Evolutionary conservation across 2,113 vertebrate genomes (phyloP).

Genomic region (Egretta garzetta): DNA sequence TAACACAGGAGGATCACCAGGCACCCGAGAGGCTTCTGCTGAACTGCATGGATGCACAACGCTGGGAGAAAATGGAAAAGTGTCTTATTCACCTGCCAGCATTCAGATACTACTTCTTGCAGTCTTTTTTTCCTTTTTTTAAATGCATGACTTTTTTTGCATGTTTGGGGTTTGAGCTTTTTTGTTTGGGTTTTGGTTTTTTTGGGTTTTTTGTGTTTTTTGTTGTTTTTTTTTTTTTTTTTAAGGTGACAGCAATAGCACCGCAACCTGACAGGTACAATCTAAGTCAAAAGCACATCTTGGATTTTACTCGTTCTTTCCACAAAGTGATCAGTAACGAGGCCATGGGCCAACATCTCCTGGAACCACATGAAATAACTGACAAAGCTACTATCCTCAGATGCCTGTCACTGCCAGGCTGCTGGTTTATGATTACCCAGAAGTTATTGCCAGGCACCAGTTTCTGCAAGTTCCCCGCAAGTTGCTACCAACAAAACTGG

Average conservation of each 20-base stretch:
- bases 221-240: no score
- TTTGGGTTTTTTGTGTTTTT: no score
- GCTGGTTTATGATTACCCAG: neutral
- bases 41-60: fast-evolving
- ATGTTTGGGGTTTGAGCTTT: neutral
- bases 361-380: neutral
- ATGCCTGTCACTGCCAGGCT: neutral
- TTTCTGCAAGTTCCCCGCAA: neutral
- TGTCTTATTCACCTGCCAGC: neutral
- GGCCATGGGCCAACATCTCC: neutral
- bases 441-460: neutral
- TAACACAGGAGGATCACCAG: neutral
- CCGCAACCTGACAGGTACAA: neutral
- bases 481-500: neutral
- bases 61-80: neutral
- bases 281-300: neutral
- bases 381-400: neutral
- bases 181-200: neutral
- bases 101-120: neutral
- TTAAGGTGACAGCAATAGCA: neutral
- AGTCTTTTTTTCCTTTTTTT: no score
- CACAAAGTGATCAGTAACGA: neutral
- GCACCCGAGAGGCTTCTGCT: neutral
- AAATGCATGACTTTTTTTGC: neutral
- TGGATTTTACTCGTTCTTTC: neutral